A percentile compares a stretch with the other conserved stretches of the same genome.
These are phyloP conservation scores for Empidonax alnorum DNA, from an alignment of 2,113 vertebrate genomes.

Conservation along the genomic window DNA sequence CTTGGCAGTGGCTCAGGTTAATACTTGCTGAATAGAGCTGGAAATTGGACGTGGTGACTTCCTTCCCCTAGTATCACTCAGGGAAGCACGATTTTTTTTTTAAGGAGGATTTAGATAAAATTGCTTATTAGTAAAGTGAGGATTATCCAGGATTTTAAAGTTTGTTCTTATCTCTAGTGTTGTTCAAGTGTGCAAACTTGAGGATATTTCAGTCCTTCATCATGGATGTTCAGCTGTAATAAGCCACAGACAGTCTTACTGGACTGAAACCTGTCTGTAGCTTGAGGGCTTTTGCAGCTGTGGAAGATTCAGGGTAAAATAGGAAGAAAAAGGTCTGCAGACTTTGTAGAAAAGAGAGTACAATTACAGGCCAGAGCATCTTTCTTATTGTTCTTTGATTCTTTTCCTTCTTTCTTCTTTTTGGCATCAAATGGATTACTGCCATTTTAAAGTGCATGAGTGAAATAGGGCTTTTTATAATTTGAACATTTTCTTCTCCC, in stretches of 20 bases:
- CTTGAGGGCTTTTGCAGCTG: neutral
- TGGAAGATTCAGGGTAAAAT: neutral
- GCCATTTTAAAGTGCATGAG: neutral
- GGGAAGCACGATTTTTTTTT: constrained; percentile 40
- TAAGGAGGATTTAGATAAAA: constrained; percentile 75
- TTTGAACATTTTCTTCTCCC: constrained; percentile 7
- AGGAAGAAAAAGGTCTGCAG: neutral
- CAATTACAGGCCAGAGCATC: neutral
- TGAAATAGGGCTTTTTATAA: constrained; percentile 7
- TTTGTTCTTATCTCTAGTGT: constrained; percentile 68
- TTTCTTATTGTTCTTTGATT: constrained; percentile 1
- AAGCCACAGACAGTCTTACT: neutral
- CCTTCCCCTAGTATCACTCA: constrained; percentile 25
- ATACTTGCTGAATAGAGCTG: constrained; percentile 22
- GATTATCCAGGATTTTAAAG: constrained; percentile 76
- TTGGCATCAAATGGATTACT: constrained; percentile 17
- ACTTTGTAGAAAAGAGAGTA: neutral
- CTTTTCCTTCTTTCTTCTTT: neutral
- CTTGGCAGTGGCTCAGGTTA: constrained; percentile 20
- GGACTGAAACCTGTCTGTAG: neutral
- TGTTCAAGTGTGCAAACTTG: constrained; percentile 50
- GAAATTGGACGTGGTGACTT: constrained; percentile 42
- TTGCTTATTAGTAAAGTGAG: constrained; percentile 73
- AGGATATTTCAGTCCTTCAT: constrained; percentile 35
- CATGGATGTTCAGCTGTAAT: constrained; percentile 25